These are phyloP conservation scores for Tachuris rubrigastra DNA, from an alignment of 2,113 vertebrate genomes.

Conservation along the genomic window DNA sequence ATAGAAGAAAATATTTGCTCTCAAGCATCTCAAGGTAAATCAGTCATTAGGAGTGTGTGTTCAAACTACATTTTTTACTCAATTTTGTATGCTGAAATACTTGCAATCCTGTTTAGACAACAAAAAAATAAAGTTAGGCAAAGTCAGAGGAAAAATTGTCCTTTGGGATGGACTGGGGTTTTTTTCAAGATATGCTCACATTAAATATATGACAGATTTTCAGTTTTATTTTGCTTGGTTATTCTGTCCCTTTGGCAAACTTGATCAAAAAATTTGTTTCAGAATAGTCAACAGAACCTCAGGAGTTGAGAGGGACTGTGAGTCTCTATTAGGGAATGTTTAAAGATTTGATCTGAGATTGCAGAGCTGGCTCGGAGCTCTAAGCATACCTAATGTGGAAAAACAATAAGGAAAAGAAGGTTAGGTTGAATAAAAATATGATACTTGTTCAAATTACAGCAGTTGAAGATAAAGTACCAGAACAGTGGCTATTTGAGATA, in stretches of 20 bases:
- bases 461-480: neutral
- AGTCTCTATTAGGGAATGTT: neutral
- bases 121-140: neutral
- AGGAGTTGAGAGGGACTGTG: neutral
- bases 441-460: neutral
- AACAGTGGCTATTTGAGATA: neutral
- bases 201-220: neutral
- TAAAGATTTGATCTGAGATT: neutral
- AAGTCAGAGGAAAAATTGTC: neutral
- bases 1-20: neutral
- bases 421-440: neutral
- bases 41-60: neutral
- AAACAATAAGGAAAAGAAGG: neutral
- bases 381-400: neutral
- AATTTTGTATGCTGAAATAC: neutral
- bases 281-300: neutral
- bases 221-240: constrained; percentile 6
- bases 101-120: neutral
- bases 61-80: neutral
- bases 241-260: neutral
- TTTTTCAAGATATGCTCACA: neutral
- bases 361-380: neutral
- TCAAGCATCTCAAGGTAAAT: neutral
- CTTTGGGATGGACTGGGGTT: neutral
- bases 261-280: constrained; percentile 4